phyloP scores from a whole-genome alignment of 2,888 invertebrate genomes.

The Junonia oenone region DNA sequence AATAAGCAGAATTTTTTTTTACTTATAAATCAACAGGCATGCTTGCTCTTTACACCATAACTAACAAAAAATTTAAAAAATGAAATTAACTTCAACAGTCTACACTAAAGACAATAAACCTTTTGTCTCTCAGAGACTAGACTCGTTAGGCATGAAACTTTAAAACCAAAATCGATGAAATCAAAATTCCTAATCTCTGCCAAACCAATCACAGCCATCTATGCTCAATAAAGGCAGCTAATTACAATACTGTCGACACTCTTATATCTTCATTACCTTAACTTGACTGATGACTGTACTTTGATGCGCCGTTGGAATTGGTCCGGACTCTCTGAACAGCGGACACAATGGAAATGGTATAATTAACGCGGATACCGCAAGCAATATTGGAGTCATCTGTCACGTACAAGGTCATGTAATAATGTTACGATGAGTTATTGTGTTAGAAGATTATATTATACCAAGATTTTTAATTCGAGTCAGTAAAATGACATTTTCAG shows the following conservation, averaged over 20 bases:
- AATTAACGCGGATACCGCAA: not conserved
- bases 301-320: slow-evolving; percentile 39
- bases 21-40: too few species aligned
- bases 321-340: slow-evolving; percentile 26
- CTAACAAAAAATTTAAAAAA: too few species aligned
- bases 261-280: slow-evolving; percentile 50
- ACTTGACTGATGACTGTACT: slow-evolving; percentile 50
- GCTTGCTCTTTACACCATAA: too few species aligned
- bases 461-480: too few species aligned
- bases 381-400: not conserved
- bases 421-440: too few species aligned
- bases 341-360: slow-evolving; percentile 18
- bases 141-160: slow-evolving; percentile 6
- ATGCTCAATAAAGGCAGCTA: slow-evolving; percentile 52
- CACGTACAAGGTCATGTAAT: not conserved
- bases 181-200: slow-evolving; percentile 34
- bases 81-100: too few species aligned
- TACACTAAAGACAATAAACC: too few species aligned
- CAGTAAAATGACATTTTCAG: too few species aligned
- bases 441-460: too few species aligned
- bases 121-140: slow-evolving; percentile 8
- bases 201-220: slow-evolving; percentile 43
- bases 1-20: too few species aligned
- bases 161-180: not conserved
- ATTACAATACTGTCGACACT: slow-evolving; percentile 55